These are phyloP conservation scores for Luperina nickerlii DNA, from an alignment of 2,888 invertebrate genomes.

Conservation along the genomic window DNA sequence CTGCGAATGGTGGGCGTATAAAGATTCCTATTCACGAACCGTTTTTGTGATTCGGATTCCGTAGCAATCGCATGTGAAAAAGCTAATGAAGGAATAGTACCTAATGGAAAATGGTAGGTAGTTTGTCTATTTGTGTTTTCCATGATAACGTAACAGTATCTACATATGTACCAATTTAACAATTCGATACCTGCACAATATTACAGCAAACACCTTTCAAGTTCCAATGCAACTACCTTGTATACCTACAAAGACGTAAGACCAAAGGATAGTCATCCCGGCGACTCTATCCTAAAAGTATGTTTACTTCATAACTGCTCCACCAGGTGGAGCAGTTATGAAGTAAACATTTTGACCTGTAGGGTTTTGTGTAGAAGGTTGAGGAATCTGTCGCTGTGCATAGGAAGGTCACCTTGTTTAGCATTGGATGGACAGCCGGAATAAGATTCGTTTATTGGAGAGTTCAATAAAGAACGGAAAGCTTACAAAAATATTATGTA, in stretches of 20 bases:
- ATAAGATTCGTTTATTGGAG: background rate
- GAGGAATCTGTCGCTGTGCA: background rate
- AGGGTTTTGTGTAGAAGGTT: background rate
- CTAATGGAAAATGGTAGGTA: too few relatives aligned
- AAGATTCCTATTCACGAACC: constrained; percentile 55
- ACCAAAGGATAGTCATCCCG: background rate
- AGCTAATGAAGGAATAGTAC: background rate
- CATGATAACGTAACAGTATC: background rate
- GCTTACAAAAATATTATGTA: background rate
- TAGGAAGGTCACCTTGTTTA: background rate
- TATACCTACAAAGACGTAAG: background rate
- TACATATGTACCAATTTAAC: background rate
- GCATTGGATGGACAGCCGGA: background rate
- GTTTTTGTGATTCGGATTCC: constrained; percentile 13
- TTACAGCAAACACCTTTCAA: background rate
- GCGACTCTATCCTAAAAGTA: background rate
- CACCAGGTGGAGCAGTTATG: too few relatives aligned
- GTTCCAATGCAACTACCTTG: background rate
- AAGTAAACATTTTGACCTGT: too few relatives aligned
- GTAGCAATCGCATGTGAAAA: background rate
- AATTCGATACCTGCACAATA: background rate
- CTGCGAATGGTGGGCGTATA: constrained; percentile 62
- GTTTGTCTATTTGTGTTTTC: background rate
- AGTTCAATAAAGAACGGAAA: background rate
- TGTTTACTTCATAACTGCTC: background rate